Conservation (phyloP, 2,113 vertebrate species). For the Sterrhoptilus dennistouni region DNA sequence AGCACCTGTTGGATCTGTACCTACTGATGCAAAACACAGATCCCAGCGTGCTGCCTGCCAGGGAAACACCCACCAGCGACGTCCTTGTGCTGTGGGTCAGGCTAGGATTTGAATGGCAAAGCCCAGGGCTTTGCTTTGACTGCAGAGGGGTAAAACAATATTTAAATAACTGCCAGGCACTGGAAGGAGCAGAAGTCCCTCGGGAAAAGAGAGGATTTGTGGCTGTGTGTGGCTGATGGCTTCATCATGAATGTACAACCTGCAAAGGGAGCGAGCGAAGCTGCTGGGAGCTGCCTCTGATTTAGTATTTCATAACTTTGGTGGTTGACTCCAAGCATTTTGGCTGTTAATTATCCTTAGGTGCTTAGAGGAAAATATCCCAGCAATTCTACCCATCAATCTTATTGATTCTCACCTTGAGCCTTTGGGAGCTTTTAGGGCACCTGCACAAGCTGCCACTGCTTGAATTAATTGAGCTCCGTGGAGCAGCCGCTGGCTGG, state of each 20-base stretch:
- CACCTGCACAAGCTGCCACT: not conserved
- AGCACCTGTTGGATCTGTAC: rapidly evolving
- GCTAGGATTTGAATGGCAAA: not conserved
- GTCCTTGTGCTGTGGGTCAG: not conserved
- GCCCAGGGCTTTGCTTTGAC: conserved; percentile 9
- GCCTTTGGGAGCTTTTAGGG: conserved; percentile 21
- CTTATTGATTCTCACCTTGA: conserved; percentile 42
- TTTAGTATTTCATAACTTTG: conserved; percentile 46
- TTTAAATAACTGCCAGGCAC: conserved; percentile 24
- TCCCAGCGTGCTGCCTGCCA: not conserved
- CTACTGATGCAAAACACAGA: rapidly evolving
- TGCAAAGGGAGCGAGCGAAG: not conserved
- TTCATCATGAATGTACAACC: not conserved
- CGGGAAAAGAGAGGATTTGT: not conserved
- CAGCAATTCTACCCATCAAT: conserved; percentile 6
- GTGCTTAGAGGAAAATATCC: conserved; percentile 28
- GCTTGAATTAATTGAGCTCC: conserved; percentile 3
- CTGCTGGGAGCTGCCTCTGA: conserved; percentile 29
- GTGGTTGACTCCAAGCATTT: conserved; percentile 2
- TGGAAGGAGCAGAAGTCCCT: not conserved
- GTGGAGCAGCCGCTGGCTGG: not conserved
- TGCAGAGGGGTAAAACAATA: conserved; percentile 13
- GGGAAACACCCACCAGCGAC: not conserved
- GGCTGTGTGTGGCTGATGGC: rapidly evolving
- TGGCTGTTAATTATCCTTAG: conserved; percentile 48